A percentile compares a stretch with the other conserved stretches of the same genome.
Conservation (phyloP, 1,140 invertebrate genomes). For the Procambarus virginalis region DNA sequence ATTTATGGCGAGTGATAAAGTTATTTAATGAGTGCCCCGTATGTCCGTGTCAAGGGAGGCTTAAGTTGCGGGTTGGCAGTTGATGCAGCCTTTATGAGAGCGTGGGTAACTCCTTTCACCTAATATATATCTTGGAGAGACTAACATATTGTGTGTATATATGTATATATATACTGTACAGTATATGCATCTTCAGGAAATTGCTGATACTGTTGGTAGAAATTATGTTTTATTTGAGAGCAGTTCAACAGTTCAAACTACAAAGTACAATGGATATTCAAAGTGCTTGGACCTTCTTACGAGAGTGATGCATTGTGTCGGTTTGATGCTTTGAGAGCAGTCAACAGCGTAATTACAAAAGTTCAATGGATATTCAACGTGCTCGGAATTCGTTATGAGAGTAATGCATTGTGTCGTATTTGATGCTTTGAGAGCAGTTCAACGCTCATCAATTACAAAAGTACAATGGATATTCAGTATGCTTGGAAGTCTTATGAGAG, state of each 20-base stretch:
- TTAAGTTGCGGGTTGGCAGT: background rate
- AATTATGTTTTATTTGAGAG: background rate
- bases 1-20: slow-evolving; percentile 10
- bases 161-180: too few species aligned
- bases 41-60: background rate
- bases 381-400: background rate
- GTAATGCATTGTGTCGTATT: too few species aligned
- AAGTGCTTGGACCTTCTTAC: background rate
- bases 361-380: background rate
- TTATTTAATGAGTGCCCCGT: background rate
- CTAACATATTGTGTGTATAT: too few species aligned
- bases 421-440: too few species aligned
- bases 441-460: too few species aligned
- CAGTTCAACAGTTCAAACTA: background rate
- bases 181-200: background rate
- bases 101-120: background rate
- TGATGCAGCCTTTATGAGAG: background rate
- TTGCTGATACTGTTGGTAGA: background rate
- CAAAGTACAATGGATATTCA: background rate
- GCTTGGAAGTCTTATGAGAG: too few species aligned
- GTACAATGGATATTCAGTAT: too few species aligned
- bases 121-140: background rate
- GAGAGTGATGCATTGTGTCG: background rate
- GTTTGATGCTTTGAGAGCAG: background rate
- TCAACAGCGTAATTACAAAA: background rate